Conservation (phyloP, 2,888 invertebrate species). For the Buathra laborator region DNA sequence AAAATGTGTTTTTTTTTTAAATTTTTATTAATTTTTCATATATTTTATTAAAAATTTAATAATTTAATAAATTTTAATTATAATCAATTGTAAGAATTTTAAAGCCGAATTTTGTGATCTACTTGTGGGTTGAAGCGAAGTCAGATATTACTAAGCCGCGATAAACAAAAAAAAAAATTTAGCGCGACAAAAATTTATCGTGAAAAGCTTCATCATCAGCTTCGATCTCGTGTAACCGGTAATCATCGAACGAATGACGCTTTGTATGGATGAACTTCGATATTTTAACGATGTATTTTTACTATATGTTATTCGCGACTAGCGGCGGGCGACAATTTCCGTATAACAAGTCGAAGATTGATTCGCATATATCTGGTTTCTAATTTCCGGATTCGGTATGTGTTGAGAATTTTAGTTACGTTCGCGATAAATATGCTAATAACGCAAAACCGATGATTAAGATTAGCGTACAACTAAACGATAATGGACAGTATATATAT, state of each 20-base stretch:
- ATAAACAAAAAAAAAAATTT: no score
- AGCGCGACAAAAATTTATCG: not conserved
- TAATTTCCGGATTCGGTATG: not conserved
- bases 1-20: no score
- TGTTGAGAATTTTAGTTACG: not conserved
- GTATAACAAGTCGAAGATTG: not conserved
- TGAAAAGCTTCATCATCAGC: not conserved
- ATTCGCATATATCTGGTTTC: not conserved
- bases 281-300: not conserved
- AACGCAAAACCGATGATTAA: not conserved
- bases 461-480: not conserved
- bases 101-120: no score
- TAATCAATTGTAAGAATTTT: no score
- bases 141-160: no score
- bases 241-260: not conserved
- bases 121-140: no score
- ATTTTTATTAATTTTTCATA: no score
- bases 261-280: not conserved
- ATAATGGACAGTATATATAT: not conserved
- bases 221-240: no score
- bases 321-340: not conserved
- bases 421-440: constrained; percentile 9
- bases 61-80: no score
- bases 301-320: not conserved
- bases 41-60: no score